Percentiles rank a stretch among this genome's conserved stretches.
Conservation (phyloP, 2,888 invertebrate species). For the Aphidius colemani region DNA sequence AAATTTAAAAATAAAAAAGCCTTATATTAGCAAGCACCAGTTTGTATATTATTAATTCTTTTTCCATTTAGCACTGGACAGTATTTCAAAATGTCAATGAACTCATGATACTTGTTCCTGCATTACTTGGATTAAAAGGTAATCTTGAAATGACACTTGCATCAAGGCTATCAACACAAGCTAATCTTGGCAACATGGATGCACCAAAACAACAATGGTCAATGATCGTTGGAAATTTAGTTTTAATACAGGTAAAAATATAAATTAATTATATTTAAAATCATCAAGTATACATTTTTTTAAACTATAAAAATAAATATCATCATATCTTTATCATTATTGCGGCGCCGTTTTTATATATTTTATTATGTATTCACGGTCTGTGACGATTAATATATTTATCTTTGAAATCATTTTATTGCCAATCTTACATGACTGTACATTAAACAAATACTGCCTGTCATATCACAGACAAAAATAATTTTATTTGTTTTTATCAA, state of each 20-base stretch:
- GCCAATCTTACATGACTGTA: constrained; percentile 29
- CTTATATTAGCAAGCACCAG: not conserved
- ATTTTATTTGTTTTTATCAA: no score
- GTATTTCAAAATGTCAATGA: constrained; percentile 73
- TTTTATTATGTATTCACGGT: constrained; percentile 23
- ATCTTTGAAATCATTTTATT: constrained; percentile 31
- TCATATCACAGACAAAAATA: no score
- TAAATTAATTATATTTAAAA: not conserved
- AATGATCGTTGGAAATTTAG: constrained; percentile 75
- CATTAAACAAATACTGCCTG: not conserved
- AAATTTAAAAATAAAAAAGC: not conserved
- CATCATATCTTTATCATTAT: constrained; percentile 29
- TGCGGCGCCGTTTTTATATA: constrained; percentile 33
- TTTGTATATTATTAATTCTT: constrained; percentile 12
- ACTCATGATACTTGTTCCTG: constrained; percentile 78
- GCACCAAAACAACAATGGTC: constrained; percentile 67
- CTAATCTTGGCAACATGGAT: constrained; percentile 79
- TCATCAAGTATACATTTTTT: not conserved
- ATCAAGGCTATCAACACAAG: constrained; percentile 92
- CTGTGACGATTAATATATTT: constrained; percentile 15
- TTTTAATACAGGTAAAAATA: constrained; percentile 71
- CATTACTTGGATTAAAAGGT: constrained; percentile 83
- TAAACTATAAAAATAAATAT: constrained; percentile 14
- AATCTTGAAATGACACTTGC: constrained; percentile 98
- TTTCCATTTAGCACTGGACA: constrained; percentile 69